Conservation (phyloP, 1,140 invertebrate genomes). For the Cydia pomonella region DNA sequence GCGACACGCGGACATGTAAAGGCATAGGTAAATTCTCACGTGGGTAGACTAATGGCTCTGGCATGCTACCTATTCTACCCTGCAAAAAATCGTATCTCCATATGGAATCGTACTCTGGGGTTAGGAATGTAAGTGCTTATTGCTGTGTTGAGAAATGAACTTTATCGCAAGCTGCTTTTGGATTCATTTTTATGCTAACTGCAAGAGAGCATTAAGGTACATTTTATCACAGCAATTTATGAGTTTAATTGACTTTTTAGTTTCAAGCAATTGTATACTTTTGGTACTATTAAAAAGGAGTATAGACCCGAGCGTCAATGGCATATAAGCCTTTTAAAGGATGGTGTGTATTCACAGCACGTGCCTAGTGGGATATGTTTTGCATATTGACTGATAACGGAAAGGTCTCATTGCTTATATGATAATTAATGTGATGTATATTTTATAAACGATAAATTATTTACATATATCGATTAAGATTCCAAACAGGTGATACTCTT, state of each 20-base stretch:
- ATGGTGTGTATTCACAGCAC: neutral
- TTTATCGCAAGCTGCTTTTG: neutral
- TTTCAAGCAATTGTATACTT: neutral
- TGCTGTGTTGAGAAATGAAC: neutral
- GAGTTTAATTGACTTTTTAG: neutral
- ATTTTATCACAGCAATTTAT: neutral
- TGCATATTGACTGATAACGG: constrained; percentile 16
- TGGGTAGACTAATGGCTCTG: neutral
- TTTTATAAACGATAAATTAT: constrained; percentile 2
- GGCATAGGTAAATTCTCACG: constrained; percentile 7
- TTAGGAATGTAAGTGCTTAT: neutral
- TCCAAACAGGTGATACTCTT: neutral
- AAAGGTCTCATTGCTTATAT: neutral
- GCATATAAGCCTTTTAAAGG: neutral
- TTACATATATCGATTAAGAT: neutral
- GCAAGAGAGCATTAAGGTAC: neutral
- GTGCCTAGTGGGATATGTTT: constrained; percentile 11
- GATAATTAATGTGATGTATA: constrained; percentile 6
- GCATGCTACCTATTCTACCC: neutral
- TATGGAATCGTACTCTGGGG: neutral
- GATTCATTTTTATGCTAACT: neutral
- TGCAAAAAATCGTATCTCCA: neutral
- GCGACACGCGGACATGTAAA: constrained; percentile 8
- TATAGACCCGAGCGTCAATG: neutral
- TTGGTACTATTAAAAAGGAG: neutral